phyloP scores from a whole-genome alignment of 30 jellyfish, hydroid and myxozoan genomes.

The Clytia hemisphaerica region DNA sequence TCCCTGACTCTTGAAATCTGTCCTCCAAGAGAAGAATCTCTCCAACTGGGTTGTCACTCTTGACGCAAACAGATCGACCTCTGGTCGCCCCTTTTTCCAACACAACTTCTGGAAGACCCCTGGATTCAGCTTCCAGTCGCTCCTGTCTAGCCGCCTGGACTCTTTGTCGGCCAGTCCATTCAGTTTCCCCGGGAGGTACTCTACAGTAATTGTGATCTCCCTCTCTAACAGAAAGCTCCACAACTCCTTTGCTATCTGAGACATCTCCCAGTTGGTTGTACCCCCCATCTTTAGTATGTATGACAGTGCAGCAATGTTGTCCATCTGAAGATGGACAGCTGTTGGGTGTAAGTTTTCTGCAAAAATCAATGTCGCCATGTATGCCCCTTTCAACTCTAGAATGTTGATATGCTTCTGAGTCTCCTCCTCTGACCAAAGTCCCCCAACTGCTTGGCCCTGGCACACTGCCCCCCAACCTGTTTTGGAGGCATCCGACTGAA shows the following conservation, averaged over 20 bases:
- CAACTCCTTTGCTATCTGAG: slow-evolving; percentile 26
- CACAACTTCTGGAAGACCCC: slow-evolving; percentile 20
- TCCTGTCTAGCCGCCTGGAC: slow-evolving; percentile 22
- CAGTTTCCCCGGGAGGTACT: slow-evolving; percentile 32
- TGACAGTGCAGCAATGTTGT: slow-evolving; percentile 18
- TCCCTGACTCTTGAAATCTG: slow-evolving; percentile 23
- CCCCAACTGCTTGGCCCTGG: not conserved
- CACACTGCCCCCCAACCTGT: slow-evolving; percentile 46
- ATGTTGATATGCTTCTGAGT: slow-evolving; percentile 2
- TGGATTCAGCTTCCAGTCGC: slow-evolving; percentile 32
- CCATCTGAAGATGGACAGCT: slow-evolving; percentile 25
- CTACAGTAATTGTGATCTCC: slow-evolving; percentile 39
- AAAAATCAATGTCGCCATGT: slow-evolving; percentile 7
- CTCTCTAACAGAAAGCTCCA: slow-evolving; percentile 18
- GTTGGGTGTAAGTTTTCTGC: not conserved
- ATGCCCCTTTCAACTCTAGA: slow-evolving; percentile 13
- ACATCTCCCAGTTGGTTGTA: slow-evolving; percentile 14
- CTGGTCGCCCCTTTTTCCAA: slow-evolving; percentile 15
- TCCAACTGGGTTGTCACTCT: slow-evolving; percentile 28
- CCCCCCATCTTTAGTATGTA: slow-evolving; percentile 29
- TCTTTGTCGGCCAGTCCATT: slow-evolving; percentile 16
- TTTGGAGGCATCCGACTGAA: slow-evolving; percentile 36
- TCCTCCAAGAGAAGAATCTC: slow-evolving; percentile 26
- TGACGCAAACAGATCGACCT: slow-evolving; percentile 34
- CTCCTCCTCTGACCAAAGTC: slow-evolving; percentile 26